Base-by-base conservation (phyloP, 2,888 invertebrate species). In the Oasisia sp. region DNA sequence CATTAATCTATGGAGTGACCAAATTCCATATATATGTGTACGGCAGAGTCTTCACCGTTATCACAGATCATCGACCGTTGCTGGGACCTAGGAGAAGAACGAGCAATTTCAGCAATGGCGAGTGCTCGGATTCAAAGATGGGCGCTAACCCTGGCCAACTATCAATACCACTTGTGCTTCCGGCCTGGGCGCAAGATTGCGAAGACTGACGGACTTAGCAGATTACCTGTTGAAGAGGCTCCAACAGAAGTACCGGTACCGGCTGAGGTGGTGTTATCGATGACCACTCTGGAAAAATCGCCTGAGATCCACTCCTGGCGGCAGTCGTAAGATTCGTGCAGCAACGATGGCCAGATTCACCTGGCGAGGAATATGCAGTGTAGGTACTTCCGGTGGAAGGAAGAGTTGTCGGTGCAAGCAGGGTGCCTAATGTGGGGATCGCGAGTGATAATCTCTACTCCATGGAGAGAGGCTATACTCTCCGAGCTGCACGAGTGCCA, bases 131-230 rank as follows among this genome's bases (percentile, higher is more conserved):
- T 93, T 27, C 92, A 92, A 27, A 45, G 91, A 92, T 94, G 93
- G 14, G 90, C n/a, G n/a, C n/a, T n/a, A n/a, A n/a, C n/a, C n/a
- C n/a, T n/a, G n/a, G n/a, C 92, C 45, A n/a, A 91, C 32, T 92
- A 91, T 44, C 44, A 93, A 27, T 93, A 93, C 50, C 89, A 32
- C 11, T 91, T 93, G n/a, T 56, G 91, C 44, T 91, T 93, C 45
- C 56, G 92, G n/a, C 38, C 50, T 32, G 92, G 93, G 27, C 14
- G 27, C 32, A 38, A 93, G 32, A 92, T 93, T 50, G 93, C 45
- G 27, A 93, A 93, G 7, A 93, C 93, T 44, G 94, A 93, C 92
- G 93, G 45, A 2, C 93, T 93, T 12, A 94, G 93, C 92, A 93
- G 93, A 12, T 89, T 93, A 44, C 93, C 94, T 91, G 45, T 58